A percentile compares a stretch with the other conserved stretches of the same genome.
phyloP scores from a whole-genome alignment of 2,888 invertebrate genomes.

The Ormia ochracea region DNA sequence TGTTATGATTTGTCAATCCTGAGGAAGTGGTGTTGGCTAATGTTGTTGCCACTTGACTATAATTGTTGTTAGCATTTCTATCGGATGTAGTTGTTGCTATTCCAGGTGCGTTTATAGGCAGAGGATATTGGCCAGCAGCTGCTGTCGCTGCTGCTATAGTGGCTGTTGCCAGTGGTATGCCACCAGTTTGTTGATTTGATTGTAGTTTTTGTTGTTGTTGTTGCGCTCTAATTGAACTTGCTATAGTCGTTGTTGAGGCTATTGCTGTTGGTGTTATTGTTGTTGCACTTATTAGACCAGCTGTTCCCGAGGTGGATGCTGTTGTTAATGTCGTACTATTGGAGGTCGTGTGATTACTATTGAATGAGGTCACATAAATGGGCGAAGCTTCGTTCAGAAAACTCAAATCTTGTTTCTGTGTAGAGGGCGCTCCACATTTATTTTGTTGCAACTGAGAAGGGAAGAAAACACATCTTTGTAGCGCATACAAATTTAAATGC shows the following conservation, averaged over 20 bases:
- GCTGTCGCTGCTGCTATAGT: no score
- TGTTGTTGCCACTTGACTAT: slow-evolving; percentile 76
- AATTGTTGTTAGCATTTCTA: slow-evolving; percentile 41
- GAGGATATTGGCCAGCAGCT: slow-evolving; percentile 70
- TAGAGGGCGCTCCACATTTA: slow-evolving; percentile 76
- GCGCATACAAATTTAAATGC: not conserved
- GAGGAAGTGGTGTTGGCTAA: slow-evolving; percentile 79
- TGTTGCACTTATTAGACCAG: slow-evolving; percentile 65
- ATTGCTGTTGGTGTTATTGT: slow-evolving; percentile 65
- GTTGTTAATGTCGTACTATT: slow-evolving; percentile 79
- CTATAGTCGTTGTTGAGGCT: slow-evolving; percentile 60
- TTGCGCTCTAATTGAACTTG: slow-evolving; percentile 61
- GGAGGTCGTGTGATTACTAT: slow-evolving; percentile 78
- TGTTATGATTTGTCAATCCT: slow-evolving; percentile 79
- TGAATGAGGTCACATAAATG: slow-evolving; percentile 88
- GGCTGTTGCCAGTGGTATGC: slow-evolving; percentile 62
- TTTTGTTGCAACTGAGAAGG: slow-evolving; percentile 71
- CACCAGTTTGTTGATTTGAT: slow-evolving; percentile 56
- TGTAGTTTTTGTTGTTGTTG: no score
- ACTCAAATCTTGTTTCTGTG: slow-evolving; percentile 81
- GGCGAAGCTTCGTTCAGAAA: slow-evolving; percentile 89
- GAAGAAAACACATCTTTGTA: not conserved
- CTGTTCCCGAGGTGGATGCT: slow-evolving; percentile 69
- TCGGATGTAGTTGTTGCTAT: slow-evolving; percentile 72
- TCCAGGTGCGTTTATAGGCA: slow-evolving; percentile 81